Evolutionary conservation across 2,797 vertebrate species (phyloP).

Genomic region (Rachycentron canadum): DNA sequence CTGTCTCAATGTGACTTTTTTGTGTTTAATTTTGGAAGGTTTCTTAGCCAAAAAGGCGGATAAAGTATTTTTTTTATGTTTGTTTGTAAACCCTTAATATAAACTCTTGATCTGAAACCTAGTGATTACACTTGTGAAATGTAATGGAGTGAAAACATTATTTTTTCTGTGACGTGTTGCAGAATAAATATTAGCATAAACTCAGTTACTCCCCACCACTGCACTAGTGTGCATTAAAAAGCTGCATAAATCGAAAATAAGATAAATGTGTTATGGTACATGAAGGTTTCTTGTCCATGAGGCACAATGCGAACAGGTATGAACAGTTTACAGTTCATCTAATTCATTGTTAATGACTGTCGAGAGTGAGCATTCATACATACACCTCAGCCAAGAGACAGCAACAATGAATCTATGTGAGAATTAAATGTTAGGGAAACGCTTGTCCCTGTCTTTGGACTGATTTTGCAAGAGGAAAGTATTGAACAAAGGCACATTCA

Average conservation of each 20-base stretch:
- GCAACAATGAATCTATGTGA: slow-evolving; percentile 44
- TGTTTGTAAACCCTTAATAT: not conserved
- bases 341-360: not conserved
- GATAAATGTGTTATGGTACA: not conserved
- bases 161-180: not conserved
- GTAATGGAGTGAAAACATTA: not conserved
- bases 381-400: not conserved
- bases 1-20: not conserved
- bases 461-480: slow-evolving; percentile 60
- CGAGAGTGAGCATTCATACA: slow-evolving; percentile 1
- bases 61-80: too few species aligned
- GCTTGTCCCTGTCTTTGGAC: slow-evolving; percentile 46
- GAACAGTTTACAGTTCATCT: slow-evolving; percentile 6
- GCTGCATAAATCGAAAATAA: not conserved
- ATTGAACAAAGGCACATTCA: slow-evolving; percentile 78
- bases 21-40: not conserved
- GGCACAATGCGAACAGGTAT: not conserved
- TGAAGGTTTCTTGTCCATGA: not conserved
- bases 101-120: not conserved
- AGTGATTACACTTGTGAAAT: not conserved
- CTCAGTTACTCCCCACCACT: not conserved
- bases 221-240: not conserved
- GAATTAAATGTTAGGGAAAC: slow-evolving; percentile 23
- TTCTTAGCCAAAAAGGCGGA: not conserved
- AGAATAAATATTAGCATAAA: not conserved